These are phyloP conservation scores for Oeneis ivallda DNA, from an alignment of 2,888 invertebrate genomes.

Conservation along the genomic window DNA sequence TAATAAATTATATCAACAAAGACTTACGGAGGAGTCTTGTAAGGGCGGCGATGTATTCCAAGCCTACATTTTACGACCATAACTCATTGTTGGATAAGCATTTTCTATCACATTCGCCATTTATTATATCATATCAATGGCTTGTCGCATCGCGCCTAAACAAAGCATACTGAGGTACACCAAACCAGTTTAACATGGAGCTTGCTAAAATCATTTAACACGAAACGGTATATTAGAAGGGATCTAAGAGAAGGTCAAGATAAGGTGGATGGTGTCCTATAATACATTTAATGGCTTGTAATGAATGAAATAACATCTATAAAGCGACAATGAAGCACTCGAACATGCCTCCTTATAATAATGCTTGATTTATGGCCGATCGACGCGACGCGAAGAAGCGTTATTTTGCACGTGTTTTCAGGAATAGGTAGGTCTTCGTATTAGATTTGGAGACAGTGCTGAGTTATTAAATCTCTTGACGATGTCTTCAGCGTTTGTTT, in stretches of 20 bases:
- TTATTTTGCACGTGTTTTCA: constrained; percentile 76
- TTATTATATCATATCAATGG: constrained; percentile 76
- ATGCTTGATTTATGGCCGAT: constrained; percentile 74
- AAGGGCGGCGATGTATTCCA: constrained; percentile 20
- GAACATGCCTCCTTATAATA: constrained; percentile 77
- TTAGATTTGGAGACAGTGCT: constrained; percentile 44
- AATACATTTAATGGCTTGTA: constrained; percentile 81
- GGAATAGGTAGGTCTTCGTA: constrained; percentile 60
- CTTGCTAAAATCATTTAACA: constrained; percentile 26
- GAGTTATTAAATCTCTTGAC: constrained; percentile 47
- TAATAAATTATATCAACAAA: constrained; percentile 14
- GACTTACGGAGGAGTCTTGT: constrained; percentile 3
- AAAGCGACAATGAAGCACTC: constrained; percentile 79
- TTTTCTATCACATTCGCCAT: constrained; percentile 69
- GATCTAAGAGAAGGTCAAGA: constrained; percentile 42
- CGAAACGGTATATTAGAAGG: constrained; percentile 33
- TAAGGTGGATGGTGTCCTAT: constrained; percentile 63
- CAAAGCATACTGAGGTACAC: constrained; percentile 74
- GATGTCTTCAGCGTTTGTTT: neutral
- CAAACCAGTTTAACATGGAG: constrained; percentile 57
- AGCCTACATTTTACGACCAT: constrained; percentile 22
- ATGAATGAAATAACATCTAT: constrained; percentile 81
- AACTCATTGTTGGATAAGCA: constrained; percentile 46
- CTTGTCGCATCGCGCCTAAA: constrained; percentile 77
- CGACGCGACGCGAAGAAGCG: constrained; percentile 64